Percentiles rank a stretch among this genome's conserved stretches.
These are phyloP conservation scores for Hippocampus guttulatus DNA, from an alignment of 2,113 vertebrate species.

Conservation along the genomic window DNA sequence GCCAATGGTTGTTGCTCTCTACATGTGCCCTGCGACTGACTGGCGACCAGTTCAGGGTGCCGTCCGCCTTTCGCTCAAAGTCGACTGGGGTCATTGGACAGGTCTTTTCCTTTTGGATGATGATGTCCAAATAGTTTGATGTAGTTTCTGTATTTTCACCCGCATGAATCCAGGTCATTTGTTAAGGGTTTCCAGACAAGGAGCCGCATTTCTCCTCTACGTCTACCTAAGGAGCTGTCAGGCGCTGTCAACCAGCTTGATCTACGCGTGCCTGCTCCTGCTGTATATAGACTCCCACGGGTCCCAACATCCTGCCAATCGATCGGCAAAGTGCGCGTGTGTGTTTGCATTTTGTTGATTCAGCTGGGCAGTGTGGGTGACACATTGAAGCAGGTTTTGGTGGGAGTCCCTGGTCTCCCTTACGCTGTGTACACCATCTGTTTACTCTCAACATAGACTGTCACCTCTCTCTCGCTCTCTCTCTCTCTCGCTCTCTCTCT, in stretches of 20 bases:
- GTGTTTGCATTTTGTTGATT: slow-evolving; percentile 65
- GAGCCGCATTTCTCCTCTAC: slow-evolving; percentile 30
- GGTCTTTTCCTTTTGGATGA: not conserved
- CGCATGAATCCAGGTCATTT: slow-evolving; percentile 28
- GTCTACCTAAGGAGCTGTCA: slow-evolving; percentile 62
- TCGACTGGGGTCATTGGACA: not conserved
- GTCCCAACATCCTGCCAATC: slow-evolving; percentile 64
- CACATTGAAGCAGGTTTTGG: slow-evolving; percentile 58
- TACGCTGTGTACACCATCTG: slow-evolving; percentile 67
- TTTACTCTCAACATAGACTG: slow-evolving; percentile 58
- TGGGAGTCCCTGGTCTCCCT: slow-evolving; percentile 66
- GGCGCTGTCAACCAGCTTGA: slow-evolving; percentile 64
- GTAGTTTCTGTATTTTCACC: slow-evolving; percentile 18
- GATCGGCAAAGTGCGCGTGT: slow-evolving; percentile 48
- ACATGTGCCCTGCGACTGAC: too few species aligned
- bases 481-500: slow-evolving; percentile 21
- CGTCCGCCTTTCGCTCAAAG: too few species aligned
- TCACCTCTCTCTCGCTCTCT: slow-evolving; percentile 34
- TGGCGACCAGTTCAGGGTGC: too few species aligned
- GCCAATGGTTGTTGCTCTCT: too few species aligned
- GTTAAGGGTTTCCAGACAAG: slow-evolving; percentile 8
- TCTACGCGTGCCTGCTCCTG: slow-evolving; percentile 63
- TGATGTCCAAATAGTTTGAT: slow-evolving; percentile 12
- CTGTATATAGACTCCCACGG: slow-evolving; percentile 52
- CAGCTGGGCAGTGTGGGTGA: slow-evolving; percentile 63